phyloP scores from a whole-genome alignment of 2,113 vertebrate species.

The Panthera leo region DNA sequence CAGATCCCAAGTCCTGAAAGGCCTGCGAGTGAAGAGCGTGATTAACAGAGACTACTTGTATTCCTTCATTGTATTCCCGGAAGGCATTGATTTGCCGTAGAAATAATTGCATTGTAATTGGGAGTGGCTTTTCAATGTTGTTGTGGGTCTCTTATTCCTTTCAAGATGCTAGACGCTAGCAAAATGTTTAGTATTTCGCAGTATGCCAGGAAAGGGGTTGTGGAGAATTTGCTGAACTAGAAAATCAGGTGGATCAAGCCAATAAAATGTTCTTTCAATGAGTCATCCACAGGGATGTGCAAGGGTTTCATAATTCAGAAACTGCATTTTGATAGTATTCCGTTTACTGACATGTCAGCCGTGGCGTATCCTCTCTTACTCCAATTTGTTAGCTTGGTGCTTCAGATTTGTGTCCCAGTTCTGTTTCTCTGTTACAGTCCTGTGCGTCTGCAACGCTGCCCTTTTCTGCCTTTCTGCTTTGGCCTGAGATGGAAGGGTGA shows the following conservation, averaged over 20 bases:
- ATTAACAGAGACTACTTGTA: neutral
- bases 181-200: constrained; percentile 25
- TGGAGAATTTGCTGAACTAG: constrained; percentile 52
- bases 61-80: neutral
- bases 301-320: neutral
- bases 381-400: neutral
- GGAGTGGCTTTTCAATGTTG: neutral
- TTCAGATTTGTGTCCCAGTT: neutral
- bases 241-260: constrained; percentile 48
- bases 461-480: neutral
- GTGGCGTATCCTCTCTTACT: neutral
- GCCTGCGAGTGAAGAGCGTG: neutral
- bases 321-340: neutral
- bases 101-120: constrained; percentile 45
- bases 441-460: neutral
- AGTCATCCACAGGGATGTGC: neutral
- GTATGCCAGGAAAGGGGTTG: neutral
- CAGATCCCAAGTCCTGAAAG: neutral
- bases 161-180: neutral
- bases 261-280: neutral
- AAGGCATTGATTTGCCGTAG: neutral
- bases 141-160: constrained; percentile 34
- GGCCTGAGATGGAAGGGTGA: neutral
- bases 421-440: neutral
- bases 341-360: neutral